Base-by-base conservation (phyloP, 2,113 vertebrate species). In the Micronycteris hirsuta region DNA sequence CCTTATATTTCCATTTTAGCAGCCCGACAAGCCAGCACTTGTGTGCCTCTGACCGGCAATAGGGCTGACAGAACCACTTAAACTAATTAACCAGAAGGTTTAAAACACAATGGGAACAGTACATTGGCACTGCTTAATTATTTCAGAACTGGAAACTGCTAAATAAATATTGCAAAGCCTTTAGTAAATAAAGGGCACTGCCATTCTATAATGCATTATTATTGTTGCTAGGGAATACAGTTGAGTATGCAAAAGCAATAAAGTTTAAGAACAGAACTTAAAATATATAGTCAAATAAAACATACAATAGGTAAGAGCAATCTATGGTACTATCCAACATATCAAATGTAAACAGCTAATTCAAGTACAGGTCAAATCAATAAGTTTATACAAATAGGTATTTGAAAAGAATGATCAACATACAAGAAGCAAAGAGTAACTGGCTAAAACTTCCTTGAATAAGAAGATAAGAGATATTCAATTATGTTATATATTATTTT, bases 41-140 rank as follows among this genome's bases (percentile, higher is more conserved):
- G 1, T 7, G 56, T 45, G 78, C 74, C 31, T 84, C 86, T 36
- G 45, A 83, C 47, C 84, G 77, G 95, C 95, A 91, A 45, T 15
- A 86, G 56, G 71, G 63, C 68, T 92, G 93, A 97, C 68, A 89
- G 85, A 96, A 71, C 19, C 94, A 93, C 95, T 97, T 87, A 97
- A 26, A 47, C 86, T 96, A 96, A 97, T 97, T 86, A 97, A 58
- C 91, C 86, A 86, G 93, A 52, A 82, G 78, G 82, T 43, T 91
- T 83, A 90, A 96, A 95, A 96, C 52, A 45, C 86, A 81, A 71
- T 7, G 49, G 78, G 63, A 95, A 91, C 82, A 54, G 49, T 58
- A 63, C 73, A 70, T 89, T 73, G 14, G 61, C 38, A 80, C 19
- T 73, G 22, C 73, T 54, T 89, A 95, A 96, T 92, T 91, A 94